Conservation (phyloP, 2,888 invertebrate species). For the Polydrusus pterygomalis region DNA sequence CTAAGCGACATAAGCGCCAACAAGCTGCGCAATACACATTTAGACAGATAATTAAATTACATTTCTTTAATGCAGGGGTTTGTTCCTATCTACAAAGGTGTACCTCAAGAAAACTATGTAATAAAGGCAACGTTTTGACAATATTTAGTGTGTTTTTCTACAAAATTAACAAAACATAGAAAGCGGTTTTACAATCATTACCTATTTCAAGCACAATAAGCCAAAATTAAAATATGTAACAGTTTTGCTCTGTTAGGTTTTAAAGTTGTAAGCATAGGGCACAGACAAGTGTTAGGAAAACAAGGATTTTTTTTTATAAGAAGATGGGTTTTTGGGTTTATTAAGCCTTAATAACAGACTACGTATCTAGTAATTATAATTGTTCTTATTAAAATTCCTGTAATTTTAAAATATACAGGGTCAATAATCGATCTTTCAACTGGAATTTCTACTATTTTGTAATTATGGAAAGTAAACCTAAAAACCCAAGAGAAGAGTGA, state of each 20-base stretch:
- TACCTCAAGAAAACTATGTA: no score
- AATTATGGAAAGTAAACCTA: constrained; percentile 1
- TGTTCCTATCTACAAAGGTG: no score
- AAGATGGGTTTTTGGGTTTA: constrained; percentile 14
- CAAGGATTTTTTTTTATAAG: background rate
- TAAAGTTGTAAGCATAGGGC: background rate
- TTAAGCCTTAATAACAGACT: no score
- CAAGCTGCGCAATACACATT: no score
- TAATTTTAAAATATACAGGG: no score
- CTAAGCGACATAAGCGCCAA: no score
- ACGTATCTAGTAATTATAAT: no score
- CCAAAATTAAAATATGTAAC: background rate
- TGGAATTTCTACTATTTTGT: no score
- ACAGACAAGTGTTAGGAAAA: constrained; percentile 11
- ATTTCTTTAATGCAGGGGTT: no score
- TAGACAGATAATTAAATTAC: no score
- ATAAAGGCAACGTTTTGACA: constrained; percentile 20
- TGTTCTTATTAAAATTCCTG: no score
- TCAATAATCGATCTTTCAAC: no score
- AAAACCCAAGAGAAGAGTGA: constrained; percentile 22
- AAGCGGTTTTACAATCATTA: background rate
- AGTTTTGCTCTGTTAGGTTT: background rate
- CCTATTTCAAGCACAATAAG: constrained; percentile 19
- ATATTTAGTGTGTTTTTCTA: constrained; percentile 3
- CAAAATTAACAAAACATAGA: background rate